Base-by-base conservation (phyloP, 2,113 vertebrate species). In the Dolichotis patagonum region DNA sequence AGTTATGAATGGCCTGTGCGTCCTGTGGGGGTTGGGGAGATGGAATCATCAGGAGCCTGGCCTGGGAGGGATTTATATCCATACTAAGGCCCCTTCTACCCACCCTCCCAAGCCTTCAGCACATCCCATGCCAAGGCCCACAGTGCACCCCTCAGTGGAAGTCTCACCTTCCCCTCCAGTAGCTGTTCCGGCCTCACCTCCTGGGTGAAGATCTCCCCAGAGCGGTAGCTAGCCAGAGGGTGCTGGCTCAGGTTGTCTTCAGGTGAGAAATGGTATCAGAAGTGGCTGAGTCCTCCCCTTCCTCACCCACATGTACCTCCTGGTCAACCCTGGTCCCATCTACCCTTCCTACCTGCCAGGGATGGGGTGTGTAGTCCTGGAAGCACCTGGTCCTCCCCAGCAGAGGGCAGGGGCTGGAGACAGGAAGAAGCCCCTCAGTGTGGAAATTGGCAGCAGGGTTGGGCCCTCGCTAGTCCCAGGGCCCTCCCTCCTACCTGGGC, bases 1-100 rank as follows among this genome's bases (percentile, higher is more conserved):
- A 99, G 98, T 99, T 99, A 86, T 98, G 99, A 96, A 99, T 99
- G 91, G 99, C 99, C 96, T 99, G 99, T 0, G 99, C 99, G 0
- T 99, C 99, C 99, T 99, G 82, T 7, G 41, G 96, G 16, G 46
- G 54, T 41, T 0, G 0, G 58, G 67, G 38, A 52, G 77, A 67
- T 4, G 62, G 14, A 5, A 24, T n/a, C 11, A 85, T 58, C 13
- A 62, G 16, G 60, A 9, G 49, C 62, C 46, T 14, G n/a, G n/a
- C 49, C 28, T 19, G 32, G 54, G 62, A 1, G 41, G 87, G 41
- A 62, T 28, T 49, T 3, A 1, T 32, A 52, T 35, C 65, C 24
- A 19, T 1, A 22, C 82, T 4, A 14, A 90, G 41, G n/a, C 62
- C 58, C 58, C 26, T 26, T 12, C 10, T 46, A 14, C 17, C 43